phyloP scores from a whole-genome alignment of 2,888 invertebrate genomes.

The Merodon equestris region DNA sequence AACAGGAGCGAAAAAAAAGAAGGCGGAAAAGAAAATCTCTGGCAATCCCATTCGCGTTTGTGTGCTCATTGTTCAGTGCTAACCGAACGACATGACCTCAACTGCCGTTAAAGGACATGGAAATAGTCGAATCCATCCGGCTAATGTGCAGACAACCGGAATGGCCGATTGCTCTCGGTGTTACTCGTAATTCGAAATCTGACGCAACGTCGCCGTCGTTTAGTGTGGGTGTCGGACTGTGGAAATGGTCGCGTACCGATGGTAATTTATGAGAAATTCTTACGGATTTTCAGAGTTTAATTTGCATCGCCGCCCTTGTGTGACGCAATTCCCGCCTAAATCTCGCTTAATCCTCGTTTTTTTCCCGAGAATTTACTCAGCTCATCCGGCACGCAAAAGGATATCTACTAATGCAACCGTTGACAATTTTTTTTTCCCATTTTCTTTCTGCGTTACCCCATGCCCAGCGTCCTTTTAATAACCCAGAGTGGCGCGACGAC shows the following conservation, averaged over 20 bases:
- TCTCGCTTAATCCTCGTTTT: constrained; percentile 46
- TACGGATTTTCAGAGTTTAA: constrained; percentile 58
- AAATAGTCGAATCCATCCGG: constrained; percentile 14
- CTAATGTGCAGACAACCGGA: constrained; percentile 49
- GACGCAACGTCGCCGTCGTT: background rate
- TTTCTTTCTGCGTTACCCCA: constrained; percentile 5
- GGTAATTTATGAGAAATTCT: constrained; percentile 53
- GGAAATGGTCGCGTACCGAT: constrained; percentile 50
- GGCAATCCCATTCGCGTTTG: constrained; percentile 37
- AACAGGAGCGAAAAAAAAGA: constrained; percentile 24
- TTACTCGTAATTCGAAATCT: no score
- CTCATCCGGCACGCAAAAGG: background rate
- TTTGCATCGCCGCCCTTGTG: constrained; percentile 65
- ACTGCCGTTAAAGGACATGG: constrained; percentile 23
- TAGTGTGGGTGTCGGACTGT: background rate
- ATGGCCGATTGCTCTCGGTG: constrained; percentile 52
- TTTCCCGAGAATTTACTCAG: constrained; percentile 8
- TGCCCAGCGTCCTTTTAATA: constrained; percentile 41
- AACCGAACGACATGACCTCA: background rate
- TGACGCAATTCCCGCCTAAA: constrained; percentile 52
- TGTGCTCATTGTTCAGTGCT: background rate
- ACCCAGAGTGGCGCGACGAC: constrained; percentile 42
- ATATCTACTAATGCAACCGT: constrained; percentile 53
- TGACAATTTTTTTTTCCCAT: constrained; percentile 42
- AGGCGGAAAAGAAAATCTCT: constrained; percentile 6